Evolutionary conservation across 2,797 vertebrate species (phyloP), one percentile per base, ranked within the genome.

Genomic region (Meriones psammophilus): DNA sequence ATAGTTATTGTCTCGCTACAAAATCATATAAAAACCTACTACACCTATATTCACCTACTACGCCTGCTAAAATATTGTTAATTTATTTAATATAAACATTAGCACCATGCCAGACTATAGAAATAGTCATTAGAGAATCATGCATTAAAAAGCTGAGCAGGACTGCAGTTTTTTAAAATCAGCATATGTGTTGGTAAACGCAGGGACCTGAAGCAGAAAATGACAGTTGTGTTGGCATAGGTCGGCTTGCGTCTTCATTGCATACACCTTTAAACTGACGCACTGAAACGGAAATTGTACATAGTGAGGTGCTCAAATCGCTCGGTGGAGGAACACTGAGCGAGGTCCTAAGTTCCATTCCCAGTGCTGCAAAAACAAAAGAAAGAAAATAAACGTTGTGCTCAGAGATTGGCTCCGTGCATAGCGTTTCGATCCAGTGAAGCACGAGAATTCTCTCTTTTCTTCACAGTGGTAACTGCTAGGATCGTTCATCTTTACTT

Each of bases 81-180:
- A 94, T 91, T 80, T 94, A 79, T 91, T 83, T 83, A 92, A 88
- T 81, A 88, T 85, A 46, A 93, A 88, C 88, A 56, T 56, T 85
- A 88, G 33, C 7, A 90, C 8, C 62, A 3, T 86, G 17, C 58
- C 80, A 95, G 81, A 80, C 89, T 69, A 88, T 64, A 56, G 33
- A 93, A 93, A 81, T 92, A 92, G 74, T 81, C 95, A 79, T 83
- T 28, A 66, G 56, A 18, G 17, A n/a, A 91, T 78, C 33, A 39
- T 76, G 60, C 9, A 30, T 58, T 14, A 33, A 56, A 83, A 81
- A 26, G 28, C 50, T 92, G 8, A 90, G 62, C 50, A 85, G 30
- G 12, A 87, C 85, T 42, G 58, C 83, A 66, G 33, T 50, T 8
- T 77, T 50, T 0, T 14, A 94, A 74, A 54, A 39, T 50, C 26